Conservation (phyloP, 2,113 vertebrate genomes). For the Hemicordylus capensis region DNA sequence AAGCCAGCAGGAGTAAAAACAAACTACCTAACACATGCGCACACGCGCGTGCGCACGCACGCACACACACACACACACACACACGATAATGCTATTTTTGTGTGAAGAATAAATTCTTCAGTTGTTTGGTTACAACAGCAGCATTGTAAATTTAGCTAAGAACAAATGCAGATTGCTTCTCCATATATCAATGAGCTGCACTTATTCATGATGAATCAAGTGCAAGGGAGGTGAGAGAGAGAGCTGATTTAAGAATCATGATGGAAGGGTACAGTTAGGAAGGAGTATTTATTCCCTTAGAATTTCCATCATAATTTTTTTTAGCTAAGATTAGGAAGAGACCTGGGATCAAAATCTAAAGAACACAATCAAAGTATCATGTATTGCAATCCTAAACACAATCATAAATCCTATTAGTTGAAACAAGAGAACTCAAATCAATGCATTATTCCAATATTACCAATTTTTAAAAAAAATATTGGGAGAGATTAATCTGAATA, state of each 20-base stretch:
- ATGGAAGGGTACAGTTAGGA: background rate
- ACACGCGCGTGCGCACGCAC: no score
- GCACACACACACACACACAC: no score
- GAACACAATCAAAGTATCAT: background rate
- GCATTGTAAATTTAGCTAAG: background rate
- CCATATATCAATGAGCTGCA: background rate
- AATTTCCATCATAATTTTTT: background rate
- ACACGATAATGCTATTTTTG: no score
- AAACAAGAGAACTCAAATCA: background rate
- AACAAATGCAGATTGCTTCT: background rate
- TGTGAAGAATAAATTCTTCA: no score
- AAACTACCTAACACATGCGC: no score
- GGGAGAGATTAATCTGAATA: background rate
- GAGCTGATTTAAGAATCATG: background rate
- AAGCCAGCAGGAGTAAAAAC: no score
- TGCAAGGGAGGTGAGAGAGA: background rate
- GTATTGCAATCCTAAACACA: background rate
- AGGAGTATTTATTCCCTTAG: background rate
- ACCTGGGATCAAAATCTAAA: background rate
- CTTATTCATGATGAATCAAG: background rate
- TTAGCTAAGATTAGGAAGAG: background rate
- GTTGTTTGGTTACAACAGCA: no score
- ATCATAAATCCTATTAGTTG: background rate
- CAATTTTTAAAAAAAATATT: background rate
- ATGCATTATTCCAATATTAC: background rate